A percentile compares a stretch with the other conserved stretches of the same genome.
Evolutionary conservation across 2,113 vertebrate genomes (phyloP).

Genomic region (Spea bombifrons): DNA sequence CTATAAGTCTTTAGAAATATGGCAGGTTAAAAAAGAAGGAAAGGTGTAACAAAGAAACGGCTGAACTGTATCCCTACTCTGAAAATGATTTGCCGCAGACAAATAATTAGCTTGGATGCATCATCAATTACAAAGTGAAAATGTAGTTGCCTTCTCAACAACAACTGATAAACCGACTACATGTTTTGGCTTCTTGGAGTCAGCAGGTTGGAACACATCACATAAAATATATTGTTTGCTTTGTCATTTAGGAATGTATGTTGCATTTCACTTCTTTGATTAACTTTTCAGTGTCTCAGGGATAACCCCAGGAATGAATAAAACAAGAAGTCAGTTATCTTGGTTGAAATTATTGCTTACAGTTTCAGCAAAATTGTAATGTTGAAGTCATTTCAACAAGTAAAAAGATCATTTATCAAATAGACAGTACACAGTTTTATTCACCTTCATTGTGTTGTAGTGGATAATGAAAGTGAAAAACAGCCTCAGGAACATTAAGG

Average conservation of each 20-base stretch:
- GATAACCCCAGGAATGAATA: slow-evolving; percentile 42
- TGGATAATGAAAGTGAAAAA: no score
- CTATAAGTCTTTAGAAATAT: no score
- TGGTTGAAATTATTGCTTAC: slow-evolving; percentile 46
- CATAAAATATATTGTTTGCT: slow-evolving; percentile 32
- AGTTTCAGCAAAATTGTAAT: not conserved
- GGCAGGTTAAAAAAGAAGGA: no score
- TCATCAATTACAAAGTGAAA: slow-evolving; percentile 35
- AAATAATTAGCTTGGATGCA: not conserved
- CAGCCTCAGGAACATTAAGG: no score
- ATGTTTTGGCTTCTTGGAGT: slow-evolving; percentile 24
- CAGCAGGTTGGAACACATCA: not conserved
- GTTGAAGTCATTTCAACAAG: no score
- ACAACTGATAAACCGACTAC: not conserved
- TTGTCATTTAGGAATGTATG: slow-evolving; percentile 45
- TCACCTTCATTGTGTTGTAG: no score
- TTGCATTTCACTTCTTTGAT: slow-evolving; percentile 42
- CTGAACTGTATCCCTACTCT: no score
- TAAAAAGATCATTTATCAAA: slow-evolving; percentile 20
- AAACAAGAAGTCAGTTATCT: slow-evolving; percentile 23
- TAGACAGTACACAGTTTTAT: not conserved
- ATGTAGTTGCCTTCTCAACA: not conserved
- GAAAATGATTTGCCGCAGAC: no score
- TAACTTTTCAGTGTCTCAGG: slow-evolving; percentile 38
- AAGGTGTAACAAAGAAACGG: no score